Evolutionary conservation across 2,888 invertebrate species (phyloP).

Genomic region (Brachylomia viminalis): DNA sequence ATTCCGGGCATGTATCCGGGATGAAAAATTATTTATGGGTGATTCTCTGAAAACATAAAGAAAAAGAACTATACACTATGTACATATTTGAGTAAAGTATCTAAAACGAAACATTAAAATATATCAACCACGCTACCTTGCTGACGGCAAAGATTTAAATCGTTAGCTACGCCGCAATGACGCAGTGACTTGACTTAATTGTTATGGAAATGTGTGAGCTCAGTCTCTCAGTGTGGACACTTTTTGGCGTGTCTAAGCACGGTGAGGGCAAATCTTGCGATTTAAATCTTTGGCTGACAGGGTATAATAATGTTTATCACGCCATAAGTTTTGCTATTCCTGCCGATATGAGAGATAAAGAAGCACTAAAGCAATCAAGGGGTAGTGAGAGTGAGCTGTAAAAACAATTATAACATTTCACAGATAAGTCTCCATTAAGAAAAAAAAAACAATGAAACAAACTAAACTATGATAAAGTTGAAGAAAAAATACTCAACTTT

Average conservation of each 20-base stretch:
- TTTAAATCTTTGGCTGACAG: too few species aligned
- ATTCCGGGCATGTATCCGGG: not conserved
- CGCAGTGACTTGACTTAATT: too few species aligned
- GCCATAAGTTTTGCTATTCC: not conserved
- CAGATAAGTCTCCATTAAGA: not conserved
- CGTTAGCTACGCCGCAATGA: too few species aligned
- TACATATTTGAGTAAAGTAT: not conserved
- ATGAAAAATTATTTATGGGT: not conserved
- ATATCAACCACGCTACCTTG: not conserved
- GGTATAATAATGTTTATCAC: not conserved
- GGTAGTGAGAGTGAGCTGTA: not conserved
- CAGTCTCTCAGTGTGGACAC: too few species aligned
- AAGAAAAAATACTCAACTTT: not conserved
- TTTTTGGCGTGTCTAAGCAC: too few species aligned
- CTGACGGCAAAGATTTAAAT: too few species aligned
- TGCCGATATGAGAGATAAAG: not conserved
- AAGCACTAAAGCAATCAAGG: not conserved
- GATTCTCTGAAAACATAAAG: not conserved
- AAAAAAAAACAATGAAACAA: not conserved
- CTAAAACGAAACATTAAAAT: not conserved
- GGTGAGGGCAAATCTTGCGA: too few species aligned
- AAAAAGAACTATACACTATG: not conserved
- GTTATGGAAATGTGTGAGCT: too few species aligned
- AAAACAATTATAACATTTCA: not conserved
- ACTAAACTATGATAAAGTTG: not conserved